Evolutionary conservation across 2,113 vertebrate genomes (phyloP).

Genomic region (Corapipo altera): DNA sequence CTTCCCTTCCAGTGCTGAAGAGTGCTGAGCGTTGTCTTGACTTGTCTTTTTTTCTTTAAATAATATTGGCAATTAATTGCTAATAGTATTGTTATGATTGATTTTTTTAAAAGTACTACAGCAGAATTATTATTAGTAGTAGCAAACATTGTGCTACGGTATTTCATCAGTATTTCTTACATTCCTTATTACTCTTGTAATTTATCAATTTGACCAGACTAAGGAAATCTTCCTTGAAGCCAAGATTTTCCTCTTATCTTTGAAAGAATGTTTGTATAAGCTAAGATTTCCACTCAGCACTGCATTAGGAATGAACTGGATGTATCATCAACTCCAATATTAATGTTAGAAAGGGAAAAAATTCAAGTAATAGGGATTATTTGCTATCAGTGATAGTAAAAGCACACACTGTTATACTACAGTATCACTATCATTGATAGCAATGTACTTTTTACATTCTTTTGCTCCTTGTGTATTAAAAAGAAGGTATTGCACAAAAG

Average conservation of each 20-base stretch:
- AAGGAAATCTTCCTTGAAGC: not conserved
- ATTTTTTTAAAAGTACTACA: not conserved
- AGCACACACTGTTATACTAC: not conserved
- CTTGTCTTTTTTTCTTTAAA: not conserved
- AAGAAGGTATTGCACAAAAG: not conserved
- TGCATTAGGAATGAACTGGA: not conserved
- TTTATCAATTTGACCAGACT: not conserved
- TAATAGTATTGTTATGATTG: not conserved
- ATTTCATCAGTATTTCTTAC: not conserved
- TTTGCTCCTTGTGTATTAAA: not conserved
- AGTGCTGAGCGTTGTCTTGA: not conserved
- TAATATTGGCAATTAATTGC: not conserved
- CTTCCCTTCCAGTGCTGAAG: not conserved
- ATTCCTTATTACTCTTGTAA: not conserved
- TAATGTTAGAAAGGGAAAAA: not conserved
- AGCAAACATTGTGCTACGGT: not conserved
- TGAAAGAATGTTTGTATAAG: not conserved
- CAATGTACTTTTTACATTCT: not conserved
- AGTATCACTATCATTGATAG: not conserved
- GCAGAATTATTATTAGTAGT: not conserved
- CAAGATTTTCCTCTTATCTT: not conserved
- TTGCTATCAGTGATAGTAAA: not conserved
- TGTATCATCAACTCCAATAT: not conserved
- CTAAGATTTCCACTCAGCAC: not conserved
- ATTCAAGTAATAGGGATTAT: not conserved